phyloP scores from a whole-genome alignment of 1,140 invertebrate genomes.

The Lordiphosa clarofinis region DNA sequence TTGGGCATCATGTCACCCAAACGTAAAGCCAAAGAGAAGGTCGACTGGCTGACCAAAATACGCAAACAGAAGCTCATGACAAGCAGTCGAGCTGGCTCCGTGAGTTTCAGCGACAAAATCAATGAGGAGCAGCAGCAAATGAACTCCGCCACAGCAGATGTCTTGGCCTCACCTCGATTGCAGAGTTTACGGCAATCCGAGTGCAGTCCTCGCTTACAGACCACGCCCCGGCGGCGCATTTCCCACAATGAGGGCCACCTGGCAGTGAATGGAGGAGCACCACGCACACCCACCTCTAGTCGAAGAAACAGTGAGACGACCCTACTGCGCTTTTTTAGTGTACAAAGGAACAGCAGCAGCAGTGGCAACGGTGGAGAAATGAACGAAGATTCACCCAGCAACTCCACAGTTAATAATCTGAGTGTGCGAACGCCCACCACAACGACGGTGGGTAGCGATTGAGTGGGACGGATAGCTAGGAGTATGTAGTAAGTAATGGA shows the following conservation, averaged over 20 bases:
- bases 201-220: slow-evolving; percentile 51
- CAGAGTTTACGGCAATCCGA: slow-evolving; percentile 68
- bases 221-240: slow-evolving; percentile 55
- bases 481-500: slow-evolving; percentile 23
- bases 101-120: slow-evolving; percentile 65
- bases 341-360: slow-evolving; percentile 39
- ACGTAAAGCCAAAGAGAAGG: slow-evolving; percentile 83
- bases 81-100: slow-evolving; percentile 35
- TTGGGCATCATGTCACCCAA: slow-evolving; percentile 85
- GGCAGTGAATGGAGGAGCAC: slow-evolving; percentile 8
- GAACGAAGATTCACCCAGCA: slow-evolving; percentile 10
- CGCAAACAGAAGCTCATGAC: slow-evolving; percentile 81
- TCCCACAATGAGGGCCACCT: slow-evolving; percentile 43
- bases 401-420: slow-evolving; percentile 5
- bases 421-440: slow-evolving; percentile 34
- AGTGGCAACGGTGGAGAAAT: slow-evolving; percentile 15
- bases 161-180: slow-evolving; percentile 57
- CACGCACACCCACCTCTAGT: slow-evolving; percentile 67
- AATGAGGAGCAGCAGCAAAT: slow-evolving; percentile 31
- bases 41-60: slow-evolving; percentile 87
- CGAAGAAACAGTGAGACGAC: slow-evolving; percentile 76
- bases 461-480: slow-evolving; percentile 4
- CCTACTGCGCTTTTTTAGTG: slow-evolving; percentile 69
- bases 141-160: slow-evolving; percentile 19
- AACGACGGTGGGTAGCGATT: slow-evolving; percentile 52